These are phyloP conservation scores for Maconellicoccus hirsutus DNA, from an alignment of 1,140 invertebrate genomes.

Conservation along the genomic window DNA sequence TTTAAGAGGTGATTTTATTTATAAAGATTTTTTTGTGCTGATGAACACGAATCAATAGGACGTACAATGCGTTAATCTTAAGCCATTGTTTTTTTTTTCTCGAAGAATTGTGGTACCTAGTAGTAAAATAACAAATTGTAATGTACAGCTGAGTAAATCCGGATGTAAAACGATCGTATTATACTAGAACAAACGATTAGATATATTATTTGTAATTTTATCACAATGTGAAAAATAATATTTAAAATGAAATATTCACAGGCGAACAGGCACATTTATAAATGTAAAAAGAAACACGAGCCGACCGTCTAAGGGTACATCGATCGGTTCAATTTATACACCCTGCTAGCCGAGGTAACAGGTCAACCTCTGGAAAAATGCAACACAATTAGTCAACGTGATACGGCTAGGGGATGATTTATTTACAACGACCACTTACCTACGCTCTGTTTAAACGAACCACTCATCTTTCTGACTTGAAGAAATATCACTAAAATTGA, in stretches of 20 bases:
- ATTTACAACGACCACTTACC: too few relatives aligned
- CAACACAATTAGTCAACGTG: too few relatives aligned
- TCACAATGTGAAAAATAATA: slow-evolving; percentile 21
- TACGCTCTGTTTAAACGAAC: slow-evolving; percentile 45
- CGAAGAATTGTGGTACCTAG: too few relatives aligned
- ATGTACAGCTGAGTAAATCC: too few relatives aligned
- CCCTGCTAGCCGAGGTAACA: slow-evolving; percentile 20
- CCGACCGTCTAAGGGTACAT: slow-evolving; percentile 15
- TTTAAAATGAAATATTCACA: slow-evolving; percentile 16
- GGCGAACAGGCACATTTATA: slow-evolving; percentile 2
- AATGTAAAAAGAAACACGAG: not conserved
- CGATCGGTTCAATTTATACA: slow-evolving; percentile 12
- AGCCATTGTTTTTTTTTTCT: too few relatives aligned
- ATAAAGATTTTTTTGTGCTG: too few relatives aligned
- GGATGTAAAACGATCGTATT: too few relatives aligned
- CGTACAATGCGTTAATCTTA: too few relatives aligned
- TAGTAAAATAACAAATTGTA: too few relatives aligned
- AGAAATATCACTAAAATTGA: slow-evolving; percentile 43
- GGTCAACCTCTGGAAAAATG: slow-evolving; percentile 15
- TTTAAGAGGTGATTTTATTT: too few relatives aligned
- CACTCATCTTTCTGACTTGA: slow-evolving; percentile 51
- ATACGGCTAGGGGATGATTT: too few relatives aligned
- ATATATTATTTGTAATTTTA: not conserved
- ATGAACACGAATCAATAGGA: too few relatives aligned
- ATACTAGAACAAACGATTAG: not conserved